Conservation (phyloP, 2,888 invertebrate genomes). For the Nymphalis polychloros region DNA sequence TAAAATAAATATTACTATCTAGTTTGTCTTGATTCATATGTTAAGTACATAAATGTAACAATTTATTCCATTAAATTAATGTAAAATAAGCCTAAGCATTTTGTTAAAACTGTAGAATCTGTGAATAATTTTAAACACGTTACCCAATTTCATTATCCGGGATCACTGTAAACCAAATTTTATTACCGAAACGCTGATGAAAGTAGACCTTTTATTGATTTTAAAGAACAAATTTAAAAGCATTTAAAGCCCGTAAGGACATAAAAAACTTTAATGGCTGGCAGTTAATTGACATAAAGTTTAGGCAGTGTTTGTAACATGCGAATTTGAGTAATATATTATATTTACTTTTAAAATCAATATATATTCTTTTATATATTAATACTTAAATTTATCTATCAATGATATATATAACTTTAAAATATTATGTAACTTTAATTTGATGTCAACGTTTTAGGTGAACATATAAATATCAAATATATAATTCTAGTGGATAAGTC, state of each 20-base stretch:
- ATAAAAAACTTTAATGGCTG: conserved; percentile 69
- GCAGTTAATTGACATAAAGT: conserved; percentile 60
- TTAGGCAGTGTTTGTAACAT: conserved; percentile 7
- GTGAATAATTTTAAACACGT: conserved; percentile 56
- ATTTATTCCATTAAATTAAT: not conserved
- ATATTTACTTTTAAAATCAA: too few species aligned
- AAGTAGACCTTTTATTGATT: conserved; percentile 78
- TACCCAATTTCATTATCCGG: conserved; percentile 72
- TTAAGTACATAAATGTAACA: not conserved
- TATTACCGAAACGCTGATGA: conserved; percentile 74
- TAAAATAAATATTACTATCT: too few species aligned
- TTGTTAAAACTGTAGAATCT: not conserved
- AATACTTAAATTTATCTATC: too few species aligned
- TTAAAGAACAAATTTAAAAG: conserved; percentile 72
- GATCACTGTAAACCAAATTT: conserved; percentile 75
- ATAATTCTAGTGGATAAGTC: not conserved
- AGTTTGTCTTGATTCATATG: too few species aligned
- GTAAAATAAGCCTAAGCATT: not conserved
- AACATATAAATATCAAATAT: not conserved
- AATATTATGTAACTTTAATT: not conserved
- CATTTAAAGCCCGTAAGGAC: conserved; percentile 69
- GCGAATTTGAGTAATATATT: not conserved
- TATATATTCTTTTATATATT: too few species aligned
- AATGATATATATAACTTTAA: too few species aligned
- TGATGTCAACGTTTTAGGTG: not conserved